Conservation (phyloP, 2,888 invertebrate species). For the Agrilus mali region DNA sequence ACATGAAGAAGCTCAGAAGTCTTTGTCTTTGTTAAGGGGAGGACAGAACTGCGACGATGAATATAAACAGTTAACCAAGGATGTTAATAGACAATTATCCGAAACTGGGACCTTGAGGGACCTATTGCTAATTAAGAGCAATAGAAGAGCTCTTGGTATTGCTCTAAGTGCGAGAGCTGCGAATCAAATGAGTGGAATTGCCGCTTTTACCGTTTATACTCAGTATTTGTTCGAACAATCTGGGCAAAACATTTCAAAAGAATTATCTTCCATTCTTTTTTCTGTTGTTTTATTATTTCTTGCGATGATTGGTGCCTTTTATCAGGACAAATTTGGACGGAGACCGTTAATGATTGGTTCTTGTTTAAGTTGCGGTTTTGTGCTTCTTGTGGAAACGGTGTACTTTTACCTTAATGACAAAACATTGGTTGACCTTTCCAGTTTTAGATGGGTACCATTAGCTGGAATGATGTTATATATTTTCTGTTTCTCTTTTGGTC, state of each 20-base stretch:
- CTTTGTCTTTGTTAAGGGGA: conserved; percentile 18
- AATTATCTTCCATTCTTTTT: conserved; percentile 22
- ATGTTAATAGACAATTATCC: conserved; percentile 23
- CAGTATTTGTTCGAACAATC: conserved; percentile 24
- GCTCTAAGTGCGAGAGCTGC: conserved; percentile 20
- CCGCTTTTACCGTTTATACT: conserved; percentile 19
- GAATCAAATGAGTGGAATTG: conserved; percentile 22
- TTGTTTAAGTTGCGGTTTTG: conserved; percentile 14
- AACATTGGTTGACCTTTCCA: conserved; percentile 14
- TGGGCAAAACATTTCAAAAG: conserved; percentile 19
- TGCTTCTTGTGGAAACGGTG: conserved; percentile 14
- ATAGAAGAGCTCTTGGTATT: conserved; percentile 21
- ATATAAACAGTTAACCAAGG: conserved; percentile 17
- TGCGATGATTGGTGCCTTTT: conserved; percentile 13
- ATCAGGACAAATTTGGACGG: conserved; percentile 20
- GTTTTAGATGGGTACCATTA: conserved; percentile 23
- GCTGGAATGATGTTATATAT: conserved; percentile 22
- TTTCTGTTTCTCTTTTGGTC: conserved; percentile 12
- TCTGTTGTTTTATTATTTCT: conserved; percentile 13
- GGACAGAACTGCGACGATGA: conserved; percentile 19
- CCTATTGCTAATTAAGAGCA: conserved; percentile 18
- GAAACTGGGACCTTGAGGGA: conserved; percentile 24
- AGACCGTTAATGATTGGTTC: conserved; percentile 19
- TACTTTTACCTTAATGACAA: conserved; percentile 20
- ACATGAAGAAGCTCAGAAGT: conserved; percentile 17